Conservation (phyloP, 1,140 invertebrate species). For the Nasonia vitripennis region DNA sequence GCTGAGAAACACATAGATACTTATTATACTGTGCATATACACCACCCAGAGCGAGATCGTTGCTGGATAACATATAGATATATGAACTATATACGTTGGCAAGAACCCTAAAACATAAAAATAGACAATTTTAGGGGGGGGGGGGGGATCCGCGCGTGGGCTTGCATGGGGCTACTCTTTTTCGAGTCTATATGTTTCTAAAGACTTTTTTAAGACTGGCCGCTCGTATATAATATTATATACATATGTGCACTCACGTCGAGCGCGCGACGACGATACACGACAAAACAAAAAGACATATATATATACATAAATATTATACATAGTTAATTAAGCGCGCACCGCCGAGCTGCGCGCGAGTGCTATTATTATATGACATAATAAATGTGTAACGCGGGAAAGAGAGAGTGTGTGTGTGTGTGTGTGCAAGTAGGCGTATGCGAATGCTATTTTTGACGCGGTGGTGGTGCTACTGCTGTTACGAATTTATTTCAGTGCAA, state of each 20-base stretch:
- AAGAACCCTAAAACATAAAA: constrained; percentile 12
- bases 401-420: background rate
- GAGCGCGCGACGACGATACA: background rate
- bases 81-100: background rate
- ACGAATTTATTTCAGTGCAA: constrained; percentile 32
- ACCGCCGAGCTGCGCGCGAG: constrained; percentile 2
- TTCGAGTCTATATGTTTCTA: constrained; percentile 51
- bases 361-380: constrained; percentile 18
- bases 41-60: background rate
- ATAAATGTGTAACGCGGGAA: background rate
- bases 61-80: background rate
- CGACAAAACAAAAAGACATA: background rate
- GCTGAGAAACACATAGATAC: constrained; percentile 45
- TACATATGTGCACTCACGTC: constrained; percentile 52
- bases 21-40: background rate
- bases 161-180: constrained; percentile 18
- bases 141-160: background rate
- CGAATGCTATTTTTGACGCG: background rate
- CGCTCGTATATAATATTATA: constrained; percentile 55
- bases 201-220: constrained; percentile 50
- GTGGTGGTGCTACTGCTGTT: constrained; percentile 45
- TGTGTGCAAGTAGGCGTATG: background rate
- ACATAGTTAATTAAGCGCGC: constrained; percentile 8
- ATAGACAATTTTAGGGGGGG: background rate
- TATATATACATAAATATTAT: background rate